These are phyloP conservation scores for Catocala sponsa DNA, from an alignment of 2,888 invertebrate species.

Conservation along the genomic window DNA sequence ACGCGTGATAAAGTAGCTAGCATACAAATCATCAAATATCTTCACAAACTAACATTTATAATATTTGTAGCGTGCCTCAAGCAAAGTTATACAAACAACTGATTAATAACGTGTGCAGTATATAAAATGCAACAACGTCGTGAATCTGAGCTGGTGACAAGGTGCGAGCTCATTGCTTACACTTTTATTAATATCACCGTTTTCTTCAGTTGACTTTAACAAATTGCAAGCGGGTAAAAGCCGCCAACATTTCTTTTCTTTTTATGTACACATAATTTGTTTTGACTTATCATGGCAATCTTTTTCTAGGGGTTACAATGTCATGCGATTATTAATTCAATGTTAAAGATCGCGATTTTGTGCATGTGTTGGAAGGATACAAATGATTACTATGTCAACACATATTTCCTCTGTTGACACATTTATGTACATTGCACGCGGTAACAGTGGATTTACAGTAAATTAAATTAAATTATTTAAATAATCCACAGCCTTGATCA, in stretches of 20 bases:
- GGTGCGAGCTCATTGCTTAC: constrained; percentile 30
- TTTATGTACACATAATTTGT: constrained; percentile 14
- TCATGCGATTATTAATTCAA: constrained; percentile 34
- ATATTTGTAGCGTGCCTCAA: not conserved
- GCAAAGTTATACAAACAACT: constrained; percentile 3
- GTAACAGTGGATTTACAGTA: not conserved
- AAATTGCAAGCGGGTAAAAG: constrained; percentile 31
- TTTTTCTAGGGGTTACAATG: constrained; percentile 30
- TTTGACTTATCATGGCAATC: constrained; percentile 25
- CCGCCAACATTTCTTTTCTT: constrained; percentile 9
- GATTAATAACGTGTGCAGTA: constrained; percentile 7
- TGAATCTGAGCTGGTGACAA: constrained; percentile 7
- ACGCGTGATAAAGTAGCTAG: no score
- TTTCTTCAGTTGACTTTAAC: constrained; percentile 35
- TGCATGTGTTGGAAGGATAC: constrained; percentile 4
- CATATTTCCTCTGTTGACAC: constrained; percentile 7
- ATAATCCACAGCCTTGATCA: not conserved
- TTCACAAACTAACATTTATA: no score
- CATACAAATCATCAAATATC: no score
- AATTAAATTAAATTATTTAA: not conserved
- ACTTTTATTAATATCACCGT: constrained; percentile 33
- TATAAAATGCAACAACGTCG: constrained; percentile 16
- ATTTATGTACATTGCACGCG: constrained; percentile 1
- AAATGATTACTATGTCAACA: constrained; percentile 3
- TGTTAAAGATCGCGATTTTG: constrained; percentile 3